These are phyloP conservation scores for Papilio protenor DNA, from an alignment of 2,888 invertebrate species.

Conservation along the genomic window DNA sequence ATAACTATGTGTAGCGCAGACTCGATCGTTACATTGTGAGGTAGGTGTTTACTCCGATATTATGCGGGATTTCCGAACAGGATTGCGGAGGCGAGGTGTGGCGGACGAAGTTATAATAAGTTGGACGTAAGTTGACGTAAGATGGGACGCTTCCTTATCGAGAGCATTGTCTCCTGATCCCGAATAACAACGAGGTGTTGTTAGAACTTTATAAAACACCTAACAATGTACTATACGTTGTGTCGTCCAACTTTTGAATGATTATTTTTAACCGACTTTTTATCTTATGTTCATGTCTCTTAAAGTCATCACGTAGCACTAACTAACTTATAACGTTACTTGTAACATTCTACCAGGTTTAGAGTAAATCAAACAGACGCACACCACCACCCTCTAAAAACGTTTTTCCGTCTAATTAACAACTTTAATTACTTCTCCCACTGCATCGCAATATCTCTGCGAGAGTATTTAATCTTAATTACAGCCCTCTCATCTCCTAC, in stretches of 20 bases:
- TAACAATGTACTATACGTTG: constrained; percentile 27
- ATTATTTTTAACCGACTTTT: not conserved
- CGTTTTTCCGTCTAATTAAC: constrained; percentile 62
- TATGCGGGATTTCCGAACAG: constrained; percentile 70
- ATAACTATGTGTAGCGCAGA: constrained; percentile 65
- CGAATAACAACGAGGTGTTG: constrained; percentile 59
- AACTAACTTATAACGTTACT: not conserved
- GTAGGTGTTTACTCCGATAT: constrained; percentile 68
- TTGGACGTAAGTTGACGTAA: constrained; percentile 55
- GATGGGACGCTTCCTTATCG: constrained; percentile 60
- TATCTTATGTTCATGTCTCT: not conserved
- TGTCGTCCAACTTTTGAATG: not conserved
- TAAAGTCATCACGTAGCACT: not conserved
- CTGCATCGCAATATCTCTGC: constrained; percentile 56
- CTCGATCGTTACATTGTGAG: constrained; percentile 65
- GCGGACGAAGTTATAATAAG: constrained; percentile 80
- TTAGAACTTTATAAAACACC: constrained; percentile 45
- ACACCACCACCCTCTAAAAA: constrained; percentile 45
- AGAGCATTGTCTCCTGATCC: constrained; percentile 70
- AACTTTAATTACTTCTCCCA: constrained; percentile 61
- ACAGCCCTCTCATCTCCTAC: constrained; percentile 34
- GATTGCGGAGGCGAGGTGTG: constrained; percentile 69
- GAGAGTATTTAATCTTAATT: constrained; percentile 49
- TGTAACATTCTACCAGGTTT: not conserved
- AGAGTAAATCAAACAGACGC: not conserved